Evolutionary conservation across 2,797 vertebrate species (phyloP), one percentile per base, ranked within the genome.

Genomic region (Bovichtus diacanthus): DNA sequence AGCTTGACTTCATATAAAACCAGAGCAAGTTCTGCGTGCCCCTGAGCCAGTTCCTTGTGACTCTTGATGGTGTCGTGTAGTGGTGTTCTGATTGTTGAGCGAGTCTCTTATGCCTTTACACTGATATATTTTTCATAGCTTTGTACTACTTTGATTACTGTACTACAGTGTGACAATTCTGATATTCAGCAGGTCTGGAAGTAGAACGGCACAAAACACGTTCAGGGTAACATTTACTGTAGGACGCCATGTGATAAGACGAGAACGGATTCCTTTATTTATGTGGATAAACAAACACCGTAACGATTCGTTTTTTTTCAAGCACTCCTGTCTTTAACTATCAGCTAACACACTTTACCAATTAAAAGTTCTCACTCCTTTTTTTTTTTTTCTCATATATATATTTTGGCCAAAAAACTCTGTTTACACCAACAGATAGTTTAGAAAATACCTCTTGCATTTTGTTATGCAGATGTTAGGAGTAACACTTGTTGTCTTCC

Each of bases 131-230:
- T 96, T 95, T 94, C 90, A 92, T 94, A 89, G 89, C 87, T 95
- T 94, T 94, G 87, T 95, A 92, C 58, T 89, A 89, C 89, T 90
- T 94, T 94, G 87, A 82, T 94, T 88, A 91, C 89, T 85, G 80
- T 92, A 92, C 90, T 51, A 88, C 88, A 82, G 87, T 93, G 84
- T 92, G 88, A 90, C 81, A 82, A 87, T 84, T 87, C 56, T 83
- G 80, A 92, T 90, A 92, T 95, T 95, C 95, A 96, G 94, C 94
- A 92, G 93, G 95, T 89, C 92, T 94, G 93, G 93, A 94, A 87
- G 84, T 91, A 88, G 90, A 93, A 90, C 75, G 88, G 90, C 91
- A 94, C 88, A 90, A 77, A 79, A 85, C 61, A 38, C 56, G 49
- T 92, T 92, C 78, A 88, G 87, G 86, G 70, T 86, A 86, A 89